Conservation (phyloP, 2,888 invertebrate species). For the Anthophora plumipes region DNA sequence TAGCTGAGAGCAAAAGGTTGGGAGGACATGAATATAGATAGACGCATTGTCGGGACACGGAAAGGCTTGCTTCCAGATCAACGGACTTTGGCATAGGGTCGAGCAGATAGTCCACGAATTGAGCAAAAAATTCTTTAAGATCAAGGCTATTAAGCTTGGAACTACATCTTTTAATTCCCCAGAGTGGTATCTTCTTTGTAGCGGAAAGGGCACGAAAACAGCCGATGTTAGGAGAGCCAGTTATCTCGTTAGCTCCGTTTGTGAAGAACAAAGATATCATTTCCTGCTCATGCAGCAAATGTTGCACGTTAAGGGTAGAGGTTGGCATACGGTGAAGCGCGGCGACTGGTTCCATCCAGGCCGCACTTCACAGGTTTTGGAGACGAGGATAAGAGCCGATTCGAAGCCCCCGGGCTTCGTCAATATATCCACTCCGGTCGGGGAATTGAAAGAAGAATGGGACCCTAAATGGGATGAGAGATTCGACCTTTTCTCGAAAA, state of each 20-base stretch:
- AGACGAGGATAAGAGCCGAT: no score
- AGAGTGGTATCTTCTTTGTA: not conserved
- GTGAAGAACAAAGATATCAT: no score
- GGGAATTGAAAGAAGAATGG: not conserved
- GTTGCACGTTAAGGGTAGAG: no score
- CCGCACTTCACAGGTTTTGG: no score
- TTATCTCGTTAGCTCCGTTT: no score
- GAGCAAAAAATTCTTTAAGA: not conserved
- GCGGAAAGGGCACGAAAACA: not conserved
- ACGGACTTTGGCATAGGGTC: slow-evolving; percentile 12
- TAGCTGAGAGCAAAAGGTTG: no score
- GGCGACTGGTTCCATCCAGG: no score
- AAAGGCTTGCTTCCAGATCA: slow-evolving; percentile 1
- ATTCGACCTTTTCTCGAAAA: accelerated
- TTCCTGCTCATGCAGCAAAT: no score
- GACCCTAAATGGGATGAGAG: not conserved
- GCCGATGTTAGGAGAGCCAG: no score
- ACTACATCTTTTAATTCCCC: not conserved
- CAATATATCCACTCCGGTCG: not conserved
- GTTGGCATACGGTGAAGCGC: no score
- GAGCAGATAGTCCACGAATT: not conserved
- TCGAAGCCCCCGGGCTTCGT: no score
- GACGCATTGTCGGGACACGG: not conserved
- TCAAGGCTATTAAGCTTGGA: slow-evolving; percentile 8
- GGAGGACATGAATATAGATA: not conserved